Conservation (phyloP, 2,888 invertebrate species). For the Amphiduros pacificus region DNA sequence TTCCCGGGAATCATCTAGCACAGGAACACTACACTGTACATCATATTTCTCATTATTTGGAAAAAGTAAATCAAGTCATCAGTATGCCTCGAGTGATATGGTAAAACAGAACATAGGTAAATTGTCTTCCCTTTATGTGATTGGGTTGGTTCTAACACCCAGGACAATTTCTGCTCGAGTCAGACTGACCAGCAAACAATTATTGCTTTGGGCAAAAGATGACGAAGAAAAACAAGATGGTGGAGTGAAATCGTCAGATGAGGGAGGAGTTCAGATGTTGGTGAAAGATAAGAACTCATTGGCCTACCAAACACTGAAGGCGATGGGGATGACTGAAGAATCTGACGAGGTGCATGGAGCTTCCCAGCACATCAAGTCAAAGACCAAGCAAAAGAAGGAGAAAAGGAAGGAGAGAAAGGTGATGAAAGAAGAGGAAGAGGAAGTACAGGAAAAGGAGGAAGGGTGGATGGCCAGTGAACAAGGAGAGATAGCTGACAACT, state of each 20-base stretch:
- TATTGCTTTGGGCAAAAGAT: slow-evolving; percentile 22
- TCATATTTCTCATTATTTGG: slow-evolving; percentile 17
- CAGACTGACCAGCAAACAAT: slow-evolving; percentile 7
- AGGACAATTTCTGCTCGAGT: slow-evolving; percentile 20
- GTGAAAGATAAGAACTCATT: not conserved
- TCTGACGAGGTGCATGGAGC: too few species aligned
- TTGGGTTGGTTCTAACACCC: slow-evolving; percentile 24
- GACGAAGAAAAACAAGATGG: slow-evolving; percentile 5
- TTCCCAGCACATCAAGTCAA: too few species aligned
- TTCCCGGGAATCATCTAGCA: not conserved
- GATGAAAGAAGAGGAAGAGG: too few species aligned
- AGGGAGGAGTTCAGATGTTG: not conserved
- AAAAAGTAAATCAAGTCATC: too few species aligned
- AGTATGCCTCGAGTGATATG: too few species aligned
- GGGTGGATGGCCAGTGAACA: not conserved
- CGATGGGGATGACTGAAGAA: too few species aligned
- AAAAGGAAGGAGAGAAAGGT: not conserved
- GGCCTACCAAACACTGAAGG: too few species aligned
- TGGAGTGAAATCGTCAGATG: not conserved
- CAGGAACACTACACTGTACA: slow-evolving; percentile 22
- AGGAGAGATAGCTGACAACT: not conserved
- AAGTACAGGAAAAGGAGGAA: too few species aligned
- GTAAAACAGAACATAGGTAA: too few species aligned
- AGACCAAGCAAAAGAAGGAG: not conserved
- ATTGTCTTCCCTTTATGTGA: too few species aligned